phyloP scores from a whole-genome alignment of 1,140 invertebrate species.

The Plutomurus gul region DNA sequence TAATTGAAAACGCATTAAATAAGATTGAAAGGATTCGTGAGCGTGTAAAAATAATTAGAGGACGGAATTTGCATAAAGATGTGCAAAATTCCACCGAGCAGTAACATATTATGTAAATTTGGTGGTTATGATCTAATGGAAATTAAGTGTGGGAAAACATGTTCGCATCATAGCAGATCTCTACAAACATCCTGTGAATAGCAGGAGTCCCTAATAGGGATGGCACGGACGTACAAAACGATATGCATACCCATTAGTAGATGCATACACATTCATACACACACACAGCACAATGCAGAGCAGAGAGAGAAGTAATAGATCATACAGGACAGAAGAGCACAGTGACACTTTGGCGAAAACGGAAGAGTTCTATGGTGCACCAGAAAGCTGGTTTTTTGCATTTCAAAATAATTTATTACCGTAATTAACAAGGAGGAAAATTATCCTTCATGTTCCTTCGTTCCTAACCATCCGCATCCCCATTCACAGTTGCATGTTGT shows the following conservation, averaged over 20 bases:
- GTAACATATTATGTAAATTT: neutral
- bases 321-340: conserved; percentile 34
- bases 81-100: neutral
- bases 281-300: neutral
- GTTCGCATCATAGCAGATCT: neutral
- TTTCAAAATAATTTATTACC: conserved; percentile 28
- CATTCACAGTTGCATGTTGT: neutral
- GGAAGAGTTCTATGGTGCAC: conserved; percentile 8
- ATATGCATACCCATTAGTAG: too few species aligned
- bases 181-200: too few species aligned
- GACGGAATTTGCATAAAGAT: too few species aligned
- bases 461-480: neutral
- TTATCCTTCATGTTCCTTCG: conserved; percentile 27
- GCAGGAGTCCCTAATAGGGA: too few species aligned
- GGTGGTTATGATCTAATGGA: conserved; percentile 11
- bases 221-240: too few species aligned
- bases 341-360: conserved; percentile 40
- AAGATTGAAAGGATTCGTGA: too few species aligned
- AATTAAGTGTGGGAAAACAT: neutral
- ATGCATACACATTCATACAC: too few species aligned
- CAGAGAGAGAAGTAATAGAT: conserved; percentile 36
- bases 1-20: too few species aligned
- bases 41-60: too few species aligned
- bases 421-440: conserved; percentile 44
- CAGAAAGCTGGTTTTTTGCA: conserved; percentile 29